Evolutionary conservation across 2,797 vertebrate genomes (phyloP).

Genomic region (Iguana delicatissima): DNA sequence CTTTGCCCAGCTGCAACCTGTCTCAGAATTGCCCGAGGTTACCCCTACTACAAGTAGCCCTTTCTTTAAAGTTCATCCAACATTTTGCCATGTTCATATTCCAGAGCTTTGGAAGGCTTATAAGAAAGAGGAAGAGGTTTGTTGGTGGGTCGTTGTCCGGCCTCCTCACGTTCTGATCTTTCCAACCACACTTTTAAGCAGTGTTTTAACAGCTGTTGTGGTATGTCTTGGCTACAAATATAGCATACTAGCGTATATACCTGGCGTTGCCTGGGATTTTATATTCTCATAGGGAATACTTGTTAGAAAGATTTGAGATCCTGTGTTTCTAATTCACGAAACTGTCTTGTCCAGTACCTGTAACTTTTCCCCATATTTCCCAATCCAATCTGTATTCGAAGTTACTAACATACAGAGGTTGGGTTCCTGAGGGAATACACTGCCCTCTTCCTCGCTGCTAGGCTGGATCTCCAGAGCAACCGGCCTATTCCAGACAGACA

Average conservation of each 20-base stretch:
- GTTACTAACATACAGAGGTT: no score
- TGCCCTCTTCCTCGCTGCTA: no score
- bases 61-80: not conserved
- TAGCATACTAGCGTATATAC: not conserved
- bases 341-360: no score
- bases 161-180: not conserved
- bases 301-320: no score
- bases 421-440: no score
- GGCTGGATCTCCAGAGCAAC: no score
- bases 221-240: not conserved
- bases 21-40: not conserved
- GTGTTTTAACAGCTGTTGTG: not conserved
- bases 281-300: no score
- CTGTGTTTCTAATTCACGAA: no score
- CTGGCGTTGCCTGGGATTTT: no score
- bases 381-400: no score
- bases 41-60: not conserved
- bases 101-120: not conserved
- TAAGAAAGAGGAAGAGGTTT: not conserved
- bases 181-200: not conserved
- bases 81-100: not conserved
- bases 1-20: not conserved
- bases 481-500: no score
- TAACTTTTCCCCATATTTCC: no score
- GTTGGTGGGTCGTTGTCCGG: not conserved